Conservation (phyloP, 92 coral and sea anemone species). For the Zoanthus sansibaricus region DNA sequence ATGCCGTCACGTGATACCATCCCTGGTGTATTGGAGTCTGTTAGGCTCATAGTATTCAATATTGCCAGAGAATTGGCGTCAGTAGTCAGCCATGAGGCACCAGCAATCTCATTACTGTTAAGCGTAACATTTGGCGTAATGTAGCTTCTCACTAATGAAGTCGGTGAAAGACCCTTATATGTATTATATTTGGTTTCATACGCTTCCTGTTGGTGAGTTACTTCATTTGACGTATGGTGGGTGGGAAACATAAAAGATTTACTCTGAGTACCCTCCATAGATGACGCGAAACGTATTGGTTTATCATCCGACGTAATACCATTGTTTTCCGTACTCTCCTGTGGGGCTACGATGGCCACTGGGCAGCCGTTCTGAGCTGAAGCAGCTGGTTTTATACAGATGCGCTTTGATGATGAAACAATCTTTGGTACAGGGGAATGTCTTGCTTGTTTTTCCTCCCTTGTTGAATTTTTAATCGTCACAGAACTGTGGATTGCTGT, state of each 20-base stretch:
- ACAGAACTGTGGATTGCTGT: neutral
- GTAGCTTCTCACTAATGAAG: slow-evolving; percentile 66
- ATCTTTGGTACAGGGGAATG: slow-evolving; percentile 3
- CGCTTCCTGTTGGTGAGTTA: neutral
- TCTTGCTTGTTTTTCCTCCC: slow-evolving; percentile 23
- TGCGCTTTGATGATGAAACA: slow-evolving; percentile 6
- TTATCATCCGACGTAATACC: neutral
- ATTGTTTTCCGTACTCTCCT: neutral
- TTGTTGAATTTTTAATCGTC: neutral
- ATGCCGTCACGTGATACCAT: slow-evolving; percentile 31
- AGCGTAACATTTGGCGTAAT: slow-evolving; percentile 56
- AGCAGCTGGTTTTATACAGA: neutral
- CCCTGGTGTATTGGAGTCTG: slow-evolving; percentile 53
- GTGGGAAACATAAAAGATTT: slow-evolving; percentile 4
- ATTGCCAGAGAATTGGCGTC: slow-evolving; percentile 75
- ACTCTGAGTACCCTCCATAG: neutral
- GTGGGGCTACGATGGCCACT: slow-evolving; percentile 34
- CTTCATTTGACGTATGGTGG: neutral
- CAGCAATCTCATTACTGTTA: slow-evolving; percentile 62
- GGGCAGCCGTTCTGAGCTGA: slow-evolving; percentile 18
- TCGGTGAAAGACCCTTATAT: slow-evolving; percentile 2
- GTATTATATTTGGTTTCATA: slow-evolving; percentile 15
- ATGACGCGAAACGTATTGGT: neutral
- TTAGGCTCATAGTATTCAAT: slow-evolving; percentile 64
- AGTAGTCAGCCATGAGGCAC: slow-evolving; percentile 68